These are phyloP conservation scores for Drosophila greeni DNA, from an alignment of 2,888 invertebrate genomes.

Conservation along the genomic window DNA sequence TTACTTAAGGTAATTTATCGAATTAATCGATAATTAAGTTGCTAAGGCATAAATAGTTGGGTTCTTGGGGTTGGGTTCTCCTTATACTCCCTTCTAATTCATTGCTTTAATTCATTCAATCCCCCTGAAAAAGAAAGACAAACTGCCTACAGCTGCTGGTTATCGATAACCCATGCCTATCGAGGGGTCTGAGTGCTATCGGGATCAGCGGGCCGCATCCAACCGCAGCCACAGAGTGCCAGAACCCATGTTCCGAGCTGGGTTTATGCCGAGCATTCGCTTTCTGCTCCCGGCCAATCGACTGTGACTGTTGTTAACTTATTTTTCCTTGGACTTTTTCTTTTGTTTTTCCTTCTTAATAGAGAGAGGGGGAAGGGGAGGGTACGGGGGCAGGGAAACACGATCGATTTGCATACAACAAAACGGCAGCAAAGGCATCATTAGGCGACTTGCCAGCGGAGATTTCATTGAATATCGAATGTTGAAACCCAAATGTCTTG, in stretches of 20 bases:
- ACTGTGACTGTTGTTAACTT: conserved; percentile 55
- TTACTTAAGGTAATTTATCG: neutral
- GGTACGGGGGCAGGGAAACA: conserved; percentile 14
- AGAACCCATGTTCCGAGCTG: conserved; percentile 53
- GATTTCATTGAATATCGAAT: conserved; percentile 43
- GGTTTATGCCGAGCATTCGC: conserved; percentile 47
- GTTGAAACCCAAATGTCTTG: conserved; percentile 25
- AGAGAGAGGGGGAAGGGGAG: conserved; percentile 2
- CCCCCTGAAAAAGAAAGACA: no score
- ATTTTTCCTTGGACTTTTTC: neutral
- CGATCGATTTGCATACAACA: conserved; percentile 62
- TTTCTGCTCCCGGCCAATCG: conserved; percentile 61
- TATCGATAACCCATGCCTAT: conserved; percentile 26
- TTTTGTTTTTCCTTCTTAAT: conserved; percentile 1
- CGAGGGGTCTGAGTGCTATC: conserved; percentile 4
- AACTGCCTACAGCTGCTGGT: neutral
- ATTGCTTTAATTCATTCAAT: neutral
- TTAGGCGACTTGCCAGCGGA: conserved; percentile 42
- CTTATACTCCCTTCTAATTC: neutral
- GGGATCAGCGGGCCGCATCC: conserved; percentile 49
- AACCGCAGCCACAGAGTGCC: conserved; percentile 49
- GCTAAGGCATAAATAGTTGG: fast-evolving
- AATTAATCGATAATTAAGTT: neutral
- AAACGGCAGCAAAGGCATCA: conserved; percentile 49
- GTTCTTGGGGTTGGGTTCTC: neutral